phyloP scores from a whole-genome alignment of 1,140 invertebrate genomes.

The Papilio helenus region DNA sequence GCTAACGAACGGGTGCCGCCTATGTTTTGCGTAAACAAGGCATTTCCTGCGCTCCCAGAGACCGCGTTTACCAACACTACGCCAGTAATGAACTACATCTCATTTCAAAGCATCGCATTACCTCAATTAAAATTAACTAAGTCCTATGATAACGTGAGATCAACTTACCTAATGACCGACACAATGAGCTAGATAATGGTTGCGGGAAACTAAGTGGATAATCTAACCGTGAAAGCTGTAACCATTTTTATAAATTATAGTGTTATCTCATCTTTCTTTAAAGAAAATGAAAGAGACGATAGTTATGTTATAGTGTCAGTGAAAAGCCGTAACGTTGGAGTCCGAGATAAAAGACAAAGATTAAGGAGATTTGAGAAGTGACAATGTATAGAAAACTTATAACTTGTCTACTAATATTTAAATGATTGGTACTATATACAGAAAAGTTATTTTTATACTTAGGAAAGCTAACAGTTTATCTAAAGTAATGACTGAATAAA shows the following conservation, averaged over 20 bases:
- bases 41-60: constrained; percentile 48
- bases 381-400: not conserved
- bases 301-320: not conserved
- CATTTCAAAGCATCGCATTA: constrained; percentile 38
- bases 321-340: not conserved
- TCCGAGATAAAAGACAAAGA: not conserved
- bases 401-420: not conserved
- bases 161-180: not conserved
- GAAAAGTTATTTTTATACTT: not conserved
- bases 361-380: not conserved
- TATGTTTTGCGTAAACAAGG: constrained; percentile 52
- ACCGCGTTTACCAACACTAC: constrained; percentile 50
- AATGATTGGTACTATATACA: not conserved
- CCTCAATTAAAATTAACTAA: constrained; percentile 45
- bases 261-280: not conserved
- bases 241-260: not conserved
- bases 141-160: constrained; percentile 17
- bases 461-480: not conserved
- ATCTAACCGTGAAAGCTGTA: not conserved
- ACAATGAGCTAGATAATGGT: not conserved
- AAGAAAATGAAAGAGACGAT: too few relatives aligned
- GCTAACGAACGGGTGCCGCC: constrained; percentile 44
- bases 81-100: constrained; percentile 37
- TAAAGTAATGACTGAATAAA: not conserved
- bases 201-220: not conserved